phyloP scores from a whole-genome alignment of 2,113 vertebrate species.

The Pungitius pungitius region DNA sequence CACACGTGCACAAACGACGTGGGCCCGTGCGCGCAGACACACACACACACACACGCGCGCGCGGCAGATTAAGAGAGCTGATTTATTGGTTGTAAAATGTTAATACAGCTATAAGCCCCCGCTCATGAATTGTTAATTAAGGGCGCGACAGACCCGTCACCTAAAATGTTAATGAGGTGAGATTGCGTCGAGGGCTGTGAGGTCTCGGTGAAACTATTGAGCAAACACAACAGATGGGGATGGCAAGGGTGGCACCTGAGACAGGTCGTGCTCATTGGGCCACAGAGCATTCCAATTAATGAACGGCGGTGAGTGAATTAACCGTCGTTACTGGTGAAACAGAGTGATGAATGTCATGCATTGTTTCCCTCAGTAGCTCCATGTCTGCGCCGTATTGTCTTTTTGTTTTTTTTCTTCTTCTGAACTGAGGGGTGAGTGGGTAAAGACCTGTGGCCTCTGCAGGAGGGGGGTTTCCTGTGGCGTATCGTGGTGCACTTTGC shows the following conservation, averaged over 20 bases:
- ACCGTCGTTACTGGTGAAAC: slow-evolving; percentile 37
- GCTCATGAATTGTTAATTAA: slow-evolving; percentile 82
- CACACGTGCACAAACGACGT: slow-evolving; percentile 34
- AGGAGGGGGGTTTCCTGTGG: not conserved
- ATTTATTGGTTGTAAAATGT: slow-evolving; percentile 83
- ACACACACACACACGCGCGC: slow-evolving; percentile 31
- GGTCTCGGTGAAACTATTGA: slow-evolving; percentile 67
- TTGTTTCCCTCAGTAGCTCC: slow-evolving; percentile 23
- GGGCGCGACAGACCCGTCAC: slow-evolving; percentile 73
- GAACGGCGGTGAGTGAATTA: slow-evolving; percentile 58
- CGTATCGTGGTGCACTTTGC: not conserved
- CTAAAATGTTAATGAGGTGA: slow-evolving; percentile 85
- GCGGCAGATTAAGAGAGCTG: slow-evolving; percentile 62
- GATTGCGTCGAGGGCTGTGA: slow-evolving; percentile 63
- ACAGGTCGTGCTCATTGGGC: slow-evolving; percentile 42
- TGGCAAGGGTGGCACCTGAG: slow-evolving; percentile 63
- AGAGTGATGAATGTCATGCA: slow-evolving; percentile 39
- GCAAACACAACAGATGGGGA: slow-evolving; percentile 77
- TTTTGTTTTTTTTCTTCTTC: too few relatives aligned
- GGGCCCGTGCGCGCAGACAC: slow-evolving; percentile 16
- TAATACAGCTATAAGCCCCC: slow-evolving; percentile 79
- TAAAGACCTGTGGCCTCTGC: not conserved
- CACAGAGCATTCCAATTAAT: slow-evolving; percentile 61
- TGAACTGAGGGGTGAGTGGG: not conserved
- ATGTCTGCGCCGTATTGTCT: slow-evolving; percentile 6